Evolutionary conservation across 2,888 invertebrate genomes (phyloP), one percentile per base, ranked within the genome.

Genomic region (Sesamia inferens): DNA sequence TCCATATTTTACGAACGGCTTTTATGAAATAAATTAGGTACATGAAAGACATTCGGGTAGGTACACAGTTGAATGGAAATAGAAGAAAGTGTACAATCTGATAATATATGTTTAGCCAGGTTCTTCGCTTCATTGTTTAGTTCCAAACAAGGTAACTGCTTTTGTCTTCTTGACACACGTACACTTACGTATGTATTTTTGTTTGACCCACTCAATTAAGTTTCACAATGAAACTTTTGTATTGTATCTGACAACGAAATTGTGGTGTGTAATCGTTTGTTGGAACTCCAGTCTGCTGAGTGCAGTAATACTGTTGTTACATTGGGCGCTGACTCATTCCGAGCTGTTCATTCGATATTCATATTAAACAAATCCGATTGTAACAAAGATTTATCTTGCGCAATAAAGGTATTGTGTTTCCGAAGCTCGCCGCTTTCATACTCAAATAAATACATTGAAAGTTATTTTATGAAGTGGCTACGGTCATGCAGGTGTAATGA

Each of bases 301-400:
- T 85, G 83, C 82, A 84, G 79, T 84, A 87, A 89, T 89, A 88
- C 84, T 80, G 87, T 76, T 77, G 73, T 83, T 77, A 80, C 79
- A 86, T 78, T 71, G 79, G 57, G 19, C 48, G 72, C 90, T 90
- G 91, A 93, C 84, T 92, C 92, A 92, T 85, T 79, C 79, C 84
- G 83, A 84, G 81, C 87, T 85, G 84, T 89, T 90, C 89, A 89
- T 90, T 90, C 88, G 89, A 90, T 91, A 92, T 92, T 90, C 90
- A 90, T 90, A 92, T 89, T 90, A 90, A 89, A 90, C 90, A 92
- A 92, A 93, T 92, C 89, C 88, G 90, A 92, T 92, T 91, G 90
- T 90, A 89, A 89, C 88, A 88, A 88, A 90, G 90, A 92, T 92
- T 92, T 91, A 92, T 93, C 91, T 93, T 92, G 87, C 89, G 91